Evolutionary conservation across 1,140 invertebrate genomes (phyloP).

Genomic region (Drosophila leontia): DNA sequence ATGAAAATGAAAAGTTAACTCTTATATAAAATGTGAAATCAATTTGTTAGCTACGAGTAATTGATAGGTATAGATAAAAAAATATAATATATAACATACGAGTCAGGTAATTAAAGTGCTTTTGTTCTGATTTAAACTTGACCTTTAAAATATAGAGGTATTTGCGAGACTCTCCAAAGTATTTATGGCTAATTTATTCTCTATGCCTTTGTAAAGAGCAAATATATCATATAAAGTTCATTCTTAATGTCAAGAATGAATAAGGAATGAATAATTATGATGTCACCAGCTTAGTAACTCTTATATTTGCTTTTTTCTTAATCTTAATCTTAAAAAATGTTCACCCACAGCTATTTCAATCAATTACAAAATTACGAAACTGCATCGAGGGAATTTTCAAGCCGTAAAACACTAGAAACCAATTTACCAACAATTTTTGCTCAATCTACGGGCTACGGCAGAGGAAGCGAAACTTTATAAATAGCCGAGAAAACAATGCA

Average conservation of each 20-base stretch:
- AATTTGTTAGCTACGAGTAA: not conserved
- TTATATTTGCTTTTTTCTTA: not conserved
- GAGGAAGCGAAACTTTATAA: slow-evolving; percentile 60
- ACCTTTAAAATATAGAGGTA: slow-evolving; percentile 1
- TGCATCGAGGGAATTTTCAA: slow-evolving; percentile 2
- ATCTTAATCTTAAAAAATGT: slow-evolving; percentile 8
- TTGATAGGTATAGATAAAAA: not conserved
- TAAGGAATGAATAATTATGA: slow-evolving; percentile 24
- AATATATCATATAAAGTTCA: not conserved
- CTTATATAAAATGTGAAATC: slow-evolving; percentile 3
- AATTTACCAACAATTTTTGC: slow-evolving; percentile 76
- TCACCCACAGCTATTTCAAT: slow-evolving; percentile 16
- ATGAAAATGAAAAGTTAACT: not conserved
- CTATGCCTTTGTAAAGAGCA: not conserved
- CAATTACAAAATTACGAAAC: slow-evolving; percentile 39
- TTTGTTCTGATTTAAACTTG: not conserved
- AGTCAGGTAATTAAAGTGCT: not conserved
- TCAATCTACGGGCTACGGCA: slow-evolving; percentile 57
- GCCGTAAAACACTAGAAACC: slow-evolving; percentile 66
- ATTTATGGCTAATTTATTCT: slow-evolving; percentile 7
- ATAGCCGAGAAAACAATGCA: slow-evolving; percentile 63
- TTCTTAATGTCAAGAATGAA: slow-evolving; percentile 19
- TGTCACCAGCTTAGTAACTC: not conserved
- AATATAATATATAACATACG: not conserved
- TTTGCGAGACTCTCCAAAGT: not conserved